phyloP scores from a whole-genome alignment of 2,888 invertebrate species.

The Heliconius ethilla region DNA sequence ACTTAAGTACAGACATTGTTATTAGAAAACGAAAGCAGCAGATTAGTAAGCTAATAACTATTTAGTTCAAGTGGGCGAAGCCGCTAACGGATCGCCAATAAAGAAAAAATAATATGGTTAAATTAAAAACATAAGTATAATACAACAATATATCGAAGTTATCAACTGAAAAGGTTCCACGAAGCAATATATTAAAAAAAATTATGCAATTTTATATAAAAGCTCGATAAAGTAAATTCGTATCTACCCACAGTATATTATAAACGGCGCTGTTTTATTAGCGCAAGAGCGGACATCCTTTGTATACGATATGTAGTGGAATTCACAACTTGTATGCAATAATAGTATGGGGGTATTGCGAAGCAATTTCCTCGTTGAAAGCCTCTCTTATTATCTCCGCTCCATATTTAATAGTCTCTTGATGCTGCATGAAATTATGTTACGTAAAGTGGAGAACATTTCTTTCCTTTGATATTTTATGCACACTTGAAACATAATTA shows the following conservation, averaged over 20 bases:
- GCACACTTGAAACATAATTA: slow-evolving; percentile 3
- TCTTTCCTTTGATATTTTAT: slow-evolving; percentile 9
- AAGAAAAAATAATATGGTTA: not conserved
- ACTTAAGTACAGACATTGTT: too few species aligned
- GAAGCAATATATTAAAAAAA: not conserved
- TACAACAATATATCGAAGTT: not conserved
- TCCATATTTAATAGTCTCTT: slow-evolving; percentile 27
- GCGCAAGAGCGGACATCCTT: slow-evolving; percentile 22
- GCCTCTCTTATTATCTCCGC: slow-evolving; percentile 25
- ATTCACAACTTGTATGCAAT: slow-evolving; percentile 27
- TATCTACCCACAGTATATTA: slow-evolving; percentile 9
- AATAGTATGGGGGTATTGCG: slow-evolving; percentile 14
- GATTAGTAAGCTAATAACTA: too few species aligned
- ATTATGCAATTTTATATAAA: too few species aligned
- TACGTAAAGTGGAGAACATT: slow-evolving; percentile 1
- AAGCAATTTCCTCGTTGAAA: slow-evolving; percentile 38
- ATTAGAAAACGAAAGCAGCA: too few species aligned
- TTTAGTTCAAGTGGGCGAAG: too few species aligned
- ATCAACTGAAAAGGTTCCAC: not conserved
- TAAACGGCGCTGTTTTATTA: slow-evolving; percentile 25
- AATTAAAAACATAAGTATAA: not conserved
- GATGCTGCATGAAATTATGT: slow-evolving; percentile 28
- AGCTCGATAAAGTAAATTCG: slow-evolving; percentile 7
- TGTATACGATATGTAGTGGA: slow-evolving; percentile 16
- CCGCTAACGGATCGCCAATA: too few species aligned